Base-by-base conservation (phyloP, 2,113 vertebrate species). In the Drymodes brunneopygia region DNA sequence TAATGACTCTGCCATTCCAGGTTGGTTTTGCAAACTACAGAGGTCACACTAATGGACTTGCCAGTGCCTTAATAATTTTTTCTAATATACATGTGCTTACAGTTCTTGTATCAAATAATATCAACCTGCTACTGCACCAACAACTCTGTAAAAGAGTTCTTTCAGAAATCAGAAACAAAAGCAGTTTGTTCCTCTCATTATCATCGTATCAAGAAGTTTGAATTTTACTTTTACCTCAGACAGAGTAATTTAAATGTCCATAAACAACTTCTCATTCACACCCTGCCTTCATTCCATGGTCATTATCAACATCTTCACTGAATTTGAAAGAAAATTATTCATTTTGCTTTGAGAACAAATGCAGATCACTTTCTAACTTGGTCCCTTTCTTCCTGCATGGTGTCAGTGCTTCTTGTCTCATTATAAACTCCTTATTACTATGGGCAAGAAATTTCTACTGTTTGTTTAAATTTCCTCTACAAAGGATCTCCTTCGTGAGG, bases 391-490 rank as follows among this genome's bases (percentile, higher is more conserved):
- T 82, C 36, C 81, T 95, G 57, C 74, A 12, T 7, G 23, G 53
- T 69, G 47, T 60, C 70, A 78, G 45, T 45, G 56, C 56, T 88
- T 69, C 81, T 91, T 45, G 71, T 64, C 50, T 92, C 56, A 38
- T 89, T 78, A 89, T 44, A 47, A 73, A 83, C 50, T 66, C 67
- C 75, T 80, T 54, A 88, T 93, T 94, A 95, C 66, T 90, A 50
- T 47, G 71, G 78, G 45, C 42, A 50, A 93, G 66, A 82, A 88
- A 93, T 94, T 92, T 94, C 90, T 83, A 50, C 67, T 92, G 71
- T 96, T 97, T 94, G 94, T 97, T 96, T 97, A 95, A 86, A 96
- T 97, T 97, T 97, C 95, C 95, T 96, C 78, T 85, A 89, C 61
- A 80, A 95, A 93, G 73, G 82, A 66, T 67, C 88, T 90, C 58